Evolutionary conservation across 2,113 vertebrate genomes (phyloP).

Genomic region (Etheostoma cragini): DNA sequence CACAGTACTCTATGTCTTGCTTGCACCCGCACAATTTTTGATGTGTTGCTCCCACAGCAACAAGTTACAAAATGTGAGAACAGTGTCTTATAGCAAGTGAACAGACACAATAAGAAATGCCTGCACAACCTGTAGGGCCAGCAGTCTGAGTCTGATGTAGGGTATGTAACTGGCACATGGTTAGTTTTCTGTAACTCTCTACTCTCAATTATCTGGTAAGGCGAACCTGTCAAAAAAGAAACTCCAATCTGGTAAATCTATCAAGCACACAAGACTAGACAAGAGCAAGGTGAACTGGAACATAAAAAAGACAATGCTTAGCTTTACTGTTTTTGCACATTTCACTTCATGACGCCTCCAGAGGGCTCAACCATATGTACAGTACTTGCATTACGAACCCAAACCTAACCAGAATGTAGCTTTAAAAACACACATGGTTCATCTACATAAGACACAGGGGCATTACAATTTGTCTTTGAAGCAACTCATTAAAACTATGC

Average conservation of each 20-base stretch:
- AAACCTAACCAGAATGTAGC: neutral
- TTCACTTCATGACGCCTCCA: neutral
- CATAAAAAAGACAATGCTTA: neutral
- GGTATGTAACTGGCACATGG: neutral
- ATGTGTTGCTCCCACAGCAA: neutral
- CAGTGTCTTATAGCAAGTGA: neutral
- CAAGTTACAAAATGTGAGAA: neutral
- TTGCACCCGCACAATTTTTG: neutral
- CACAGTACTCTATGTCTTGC: neutral
- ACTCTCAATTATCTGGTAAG: neutral
- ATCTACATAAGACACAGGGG: neutral
- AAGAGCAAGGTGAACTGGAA: neutral
- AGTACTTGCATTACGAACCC: neutral
- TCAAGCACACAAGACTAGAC: neutral
- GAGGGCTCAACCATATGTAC: neutral
- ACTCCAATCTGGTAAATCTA: neutral
- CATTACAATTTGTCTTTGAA: too few species aligned
- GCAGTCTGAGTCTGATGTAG: neutral
- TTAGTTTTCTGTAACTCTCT: neutral
- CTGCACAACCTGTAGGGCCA: too few species aligned
- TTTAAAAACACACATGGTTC: neutral
- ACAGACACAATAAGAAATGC: neutral
- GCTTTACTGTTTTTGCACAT: neutral
- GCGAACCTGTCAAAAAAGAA: neutral
- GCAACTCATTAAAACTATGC: too few species aligned